These are phyloP conservation scores for Ellobius talpinus DNA, from an alignment of 2,113 vertebrate genomes.

Conservation along the genomic window DNA sequence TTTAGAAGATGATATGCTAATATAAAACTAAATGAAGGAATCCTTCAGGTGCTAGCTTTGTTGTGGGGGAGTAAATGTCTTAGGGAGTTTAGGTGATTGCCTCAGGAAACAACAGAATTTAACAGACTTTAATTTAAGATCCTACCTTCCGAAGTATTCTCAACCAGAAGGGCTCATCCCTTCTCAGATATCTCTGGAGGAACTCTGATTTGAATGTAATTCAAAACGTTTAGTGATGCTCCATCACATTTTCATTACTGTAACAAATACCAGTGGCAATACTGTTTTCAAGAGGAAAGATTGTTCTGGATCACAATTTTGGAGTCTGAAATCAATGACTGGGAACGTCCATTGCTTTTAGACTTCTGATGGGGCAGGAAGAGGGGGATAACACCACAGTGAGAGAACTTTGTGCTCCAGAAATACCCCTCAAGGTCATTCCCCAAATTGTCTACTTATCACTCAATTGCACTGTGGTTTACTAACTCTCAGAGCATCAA, in stretches of 20 bases:
- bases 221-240: background rate
- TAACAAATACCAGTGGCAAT: background rate
- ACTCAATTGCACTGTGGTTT: no score
- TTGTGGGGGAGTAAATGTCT: background rate
- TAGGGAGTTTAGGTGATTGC: background rate
- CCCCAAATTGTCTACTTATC: background rate
- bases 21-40: background rate
- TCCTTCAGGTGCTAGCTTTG: background rate
- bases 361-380: no score
- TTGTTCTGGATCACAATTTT: background rate
- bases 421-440: background rate
- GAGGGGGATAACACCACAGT: background rate
- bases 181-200: background rate
- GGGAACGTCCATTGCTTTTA: background rate
- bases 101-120: background rate
- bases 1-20: background rate
- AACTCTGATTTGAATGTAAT: background rate
- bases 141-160: background rate
- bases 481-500: background rate
- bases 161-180: background rate
- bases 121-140: background rate
- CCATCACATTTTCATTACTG: background rate
- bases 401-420: background rate
- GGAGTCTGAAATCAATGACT: background rate
- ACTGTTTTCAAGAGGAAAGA: background rate